phyloP scores from a whole-genome alignment of 2,888 invertebrate species.

The Drosophila pseudotakahashii region DNA sequence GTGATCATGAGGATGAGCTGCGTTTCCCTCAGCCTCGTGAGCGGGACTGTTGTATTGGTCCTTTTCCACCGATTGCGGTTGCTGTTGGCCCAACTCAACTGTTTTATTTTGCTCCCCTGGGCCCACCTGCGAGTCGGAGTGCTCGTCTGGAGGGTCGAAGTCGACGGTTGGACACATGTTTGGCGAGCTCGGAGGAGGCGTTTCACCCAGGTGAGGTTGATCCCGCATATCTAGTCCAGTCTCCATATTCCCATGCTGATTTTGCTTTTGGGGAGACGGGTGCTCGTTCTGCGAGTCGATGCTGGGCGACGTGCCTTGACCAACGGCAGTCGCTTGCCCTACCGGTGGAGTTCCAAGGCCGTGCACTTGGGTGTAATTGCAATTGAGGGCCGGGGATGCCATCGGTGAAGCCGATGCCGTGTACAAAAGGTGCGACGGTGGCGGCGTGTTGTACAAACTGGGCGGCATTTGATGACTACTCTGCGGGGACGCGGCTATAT shows the following conservation, averaged over 20 bases:
- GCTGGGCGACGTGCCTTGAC: constrained; percentile 53
- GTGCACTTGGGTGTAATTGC: constrained; percentile 65
- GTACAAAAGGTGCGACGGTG: constrained; percentile 71
- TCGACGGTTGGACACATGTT: constrained; percentile 71
- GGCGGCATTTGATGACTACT: constrained; percentile 61
- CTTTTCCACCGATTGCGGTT: constrained; percentile 30
- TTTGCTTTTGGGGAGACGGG: constrained; percentile 15
- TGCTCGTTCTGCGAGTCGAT: constrained; percentile 47
- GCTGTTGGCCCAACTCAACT: constrained; percentile 36
- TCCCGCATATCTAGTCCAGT: constrained; percentile 31
- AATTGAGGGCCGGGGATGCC: constrained; percentile 81
- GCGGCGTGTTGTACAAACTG: constrained; percentile 65
- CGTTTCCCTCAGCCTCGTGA: constrained; percentile 31
- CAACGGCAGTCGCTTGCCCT: constrained; percentile 12
- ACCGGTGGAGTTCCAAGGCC: constrained; percentile 65
- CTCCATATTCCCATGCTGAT: constrained; percentile 10
- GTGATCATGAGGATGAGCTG: constrained; percentile 47
- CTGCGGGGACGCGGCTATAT: constrained; percentile 61
- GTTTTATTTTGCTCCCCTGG: constrained; percentile 15
- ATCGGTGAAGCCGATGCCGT: constrained; percentile 78
- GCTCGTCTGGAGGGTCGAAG: constrained; percentile 66
- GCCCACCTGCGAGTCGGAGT: constrained; percentile 19
- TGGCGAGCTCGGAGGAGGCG: constrained; percentile 76
- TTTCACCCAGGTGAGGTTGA: constrained; percentile 67
- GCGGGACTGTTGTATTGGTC: constrained; percentile 49